Conservation (phyloP, 2,888 invertebrate species). For the Halictus ligatus region DNA sequence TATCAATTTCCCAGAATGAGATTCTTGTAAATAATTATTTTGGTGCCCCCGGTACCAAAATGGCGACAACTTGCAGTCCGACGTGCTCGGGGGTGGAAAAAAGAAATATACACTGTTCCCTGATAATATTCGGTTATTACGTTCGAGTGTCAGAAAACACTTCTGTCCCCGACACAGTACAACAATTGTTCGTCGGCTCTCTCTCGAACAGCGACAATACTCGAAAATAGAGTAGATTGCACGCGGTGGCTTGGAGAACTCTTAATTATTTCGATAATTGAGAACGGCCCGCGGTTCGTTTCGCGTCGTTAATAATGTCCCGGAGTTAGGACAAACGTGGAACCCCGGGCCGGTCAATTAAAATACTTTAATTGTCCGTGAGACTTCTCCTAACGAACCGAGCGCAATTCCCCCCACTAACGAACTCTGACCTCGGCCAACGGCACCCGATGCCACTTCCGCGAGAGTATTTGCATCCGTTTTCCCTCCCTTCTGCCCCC, state of each 20-base stretch:
- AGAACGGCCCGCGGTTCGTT: slow-evolving; percentile 28
- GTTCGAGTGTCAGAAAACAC: not conserved
- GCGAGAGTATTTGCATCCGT: slow-evolving; percentile 44
- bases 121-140: slow-evolving; percentile 7
- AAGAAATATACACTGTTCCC: not conserved
- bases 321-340: slow-evolving; percentile 48
- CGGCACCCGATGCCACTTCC: slow-evolving; percentile 6
- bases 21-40: too few species aligned
- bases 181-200: not conserved
- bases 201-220: not conserved
- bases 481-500: not conserved
- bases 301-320: slow-evolving; percentile 48
- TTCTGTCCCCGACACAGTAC: not conserved
- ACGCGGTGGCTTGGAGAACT: slow-evolving; percentile 12
- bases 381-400: slow-evolving; percentile 56
- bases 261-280: slow-evolving; percentile 59
- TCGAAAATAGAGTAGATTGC: slow-evolving; percentile 21
- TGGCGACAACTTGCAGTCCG: not conserved
- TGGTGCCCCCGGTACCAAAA: not conserved
- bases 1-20: too few species aligned
- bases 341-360: slow-evolving; percentile 49
- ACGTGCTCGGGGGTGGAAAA: not conserved
- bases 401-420: slow-evolving; percentile 59
- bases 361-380: slow-evolving; percentile 65
- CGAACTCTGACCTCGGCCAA: slow-evolving; percentile 57